phyloP scores from a whole-genome alignment of 2,888 invertebrate genomes.

The Helicoverpa assulta region DNA sequence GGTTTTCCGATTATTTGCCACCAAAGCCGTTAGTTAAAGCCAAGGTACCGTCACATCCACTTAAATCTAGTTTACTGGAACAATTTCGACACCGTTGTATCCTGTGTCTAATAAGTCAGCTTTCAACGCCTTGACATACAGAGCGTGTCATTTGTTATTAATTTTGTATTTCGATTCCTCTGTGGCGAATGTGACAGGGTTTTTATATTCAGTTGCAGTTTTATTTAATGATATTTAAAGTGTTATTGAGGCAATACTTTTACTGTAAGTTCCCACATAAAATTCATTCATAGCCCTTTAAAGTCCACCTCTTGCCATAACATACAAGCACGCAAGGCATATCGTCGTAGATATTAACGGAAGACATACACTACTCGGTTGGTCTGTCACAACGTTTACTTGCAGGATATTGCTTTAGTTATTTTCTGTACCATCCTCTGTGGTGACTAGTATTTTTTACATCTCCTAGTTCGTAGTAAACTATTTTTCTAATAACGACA shows the following conservation, averaged over 20 bases:
- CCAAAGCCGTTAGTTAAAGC: slow-evolving; percentile 79
- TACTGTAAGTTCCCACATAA: slow-evolving; percentile 23
- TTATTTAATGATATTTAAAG: not conserved
- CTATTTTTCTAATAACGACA: slow-evolving; percentile 48
- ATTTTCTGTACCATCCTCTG: slow-evolving; percentile 38
- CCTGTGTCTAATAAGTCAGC: slow-evolving; percentile 23
- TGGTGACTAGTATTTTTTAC: slow-evolving; percentile 36
- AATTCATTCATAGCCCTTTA: slow-evolving; percentile 10
- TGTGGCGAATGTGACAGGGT: not conserved
- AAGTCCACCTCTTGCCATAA: not conserved
- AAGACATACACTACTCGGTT: slow-evolving; percentile 27
- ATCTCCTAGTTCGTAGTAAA: slow-evolving; percentile 41
- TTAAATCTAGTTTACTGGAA: slow-evolving; percentile 56
- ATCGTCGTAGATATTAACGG: slow-evolving; percentile 18
- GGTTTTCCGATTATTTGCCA: slow-evolving; percentile 83
- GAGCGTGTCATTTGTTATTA: slow-evolving; percentile 15
- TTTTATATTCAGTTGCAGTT: too few species aligned
- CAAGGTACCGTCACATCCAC: slow-evolving; percentile 68
- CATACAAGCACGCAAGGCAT: not conserved
- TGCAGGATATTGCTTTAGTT: slow-evolving; percentile 38
- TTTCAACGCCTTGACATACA: slow-evolving; percentile 6
- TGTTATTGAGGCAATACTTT: not conserved
- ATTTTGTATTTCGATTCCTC: not conserved
- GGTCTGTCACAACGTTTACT: slow-evolving; percentile 8
- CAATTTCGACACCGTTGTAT: slow-evolving; percentile 47